A percentile compares a stretch with the other conserved stretches of the same genome.
These are phyloP conservation scores for Sycophila texana DNA, from an alignment of 2,888 invertebrate species.

Conservation along the genomic window DNA sequence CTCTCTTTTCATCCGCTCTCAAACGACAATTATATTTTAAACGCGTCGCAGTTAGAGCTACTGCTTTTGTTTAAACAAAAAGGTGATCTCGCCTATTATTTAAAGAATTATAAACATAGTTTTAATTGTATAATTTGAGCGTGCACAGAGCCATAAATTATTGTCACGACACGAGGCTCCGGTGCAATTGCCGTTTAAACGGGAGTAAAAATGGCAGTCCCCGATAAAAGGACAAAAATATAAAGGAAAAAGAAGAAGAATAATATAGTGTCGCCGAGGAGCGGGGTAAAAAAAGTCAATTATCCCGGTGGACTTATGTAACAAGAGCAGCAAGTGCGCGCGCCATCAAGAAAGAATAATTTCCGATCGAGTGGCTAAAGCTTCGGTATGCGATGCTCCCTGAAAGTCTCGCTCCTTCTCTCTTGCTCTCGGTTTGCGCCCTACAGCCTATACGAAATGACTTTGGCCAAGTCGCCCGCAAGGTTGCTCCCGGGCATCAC, in stretches of 20 bases:
- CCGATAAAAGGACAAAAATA: not conserved
- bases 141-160: constrained; percentile 23
- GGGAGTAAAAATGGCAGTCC: not conserved
- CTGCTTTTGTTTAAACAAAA: not conserved
- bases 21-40: not conserved
- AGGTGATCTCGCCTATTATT: not conserved
- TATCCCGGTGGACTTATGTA: constrained; percentile 43
- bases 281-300: constrained; percentile 45
- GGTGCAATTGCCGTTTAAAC: constrained; percentile 30
- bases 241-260: constrained; percentile 24
- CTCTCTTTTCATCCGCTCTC: not conserved
- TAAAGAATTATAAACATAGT: constrained; percentile 18
- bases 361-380: constrained; percentile 45
- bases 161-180: constrained; percentile 10
- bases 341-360: constrained; percentile 49
- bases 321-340: constrained; percentile 40
- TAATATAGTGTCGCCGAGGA: constrained; percentile 40
- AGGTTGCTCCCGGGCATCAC: constrained; percentile 57
- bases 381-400: constrained; percentile 49
- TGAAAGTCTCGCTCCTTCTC: constrained; percentile 43
- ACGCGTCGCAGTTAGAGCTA: not conserved
- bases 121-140: constrained; percentile 30
- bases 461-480: constrained; percentile 49
- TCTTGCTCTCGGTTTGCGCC: constrained; percentile 29
- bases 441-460: constrained; percentile 46